Conservation (phyloP, 2,113 vertebrate genomes). For the Passerina amoena region DNA sequence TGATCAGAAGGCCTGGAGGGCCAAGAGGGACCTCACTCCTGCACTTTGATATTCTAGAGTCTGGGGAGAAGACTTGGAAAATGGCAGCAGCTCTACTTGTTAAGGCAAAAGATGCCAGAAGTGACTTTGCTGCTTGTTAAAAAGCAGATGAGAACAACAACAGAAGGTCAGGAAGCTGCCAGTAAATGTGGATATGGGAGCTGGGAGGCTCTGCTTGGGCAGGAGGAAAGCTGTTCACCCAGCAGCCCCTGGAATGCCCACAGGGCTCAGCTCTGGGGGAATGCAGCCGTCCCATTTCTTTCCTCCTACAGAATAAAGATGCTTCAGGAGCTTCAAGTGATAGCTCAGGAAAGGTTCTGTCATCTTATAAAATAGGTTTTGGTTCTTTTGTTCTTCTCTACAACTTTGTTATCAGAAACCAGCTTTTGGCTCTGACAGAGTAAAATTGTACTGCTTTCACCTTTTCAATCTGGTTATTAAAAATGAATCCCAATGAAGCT, state of each 20-base stretch:
- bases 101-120: neutral
- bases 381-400: neutral
- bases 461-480: constrained; percentile 17
- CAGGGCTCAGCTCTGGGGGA: neutral
- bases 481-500: constrained; percentile 13
- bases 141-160: neutral
- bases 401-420: neutral
- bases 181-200: neutral
- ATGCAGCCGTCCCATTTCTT: neutral
- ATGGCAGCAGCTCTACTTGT: neutral
- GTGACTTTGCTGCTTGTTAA: neutral
- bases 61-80: neutral
- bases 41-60: neutral
- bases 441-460: constrained; percentile 3
- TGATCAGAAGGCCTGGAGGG: neutral
- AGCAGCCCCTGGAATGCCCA: neutral
- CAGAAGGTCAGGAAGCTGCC: neutral
- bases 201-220: neutral
- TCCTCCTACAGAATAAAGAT: neutral
- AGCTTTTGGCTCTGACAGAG: neutral
- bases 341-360: neutral
- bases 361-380: neutral
- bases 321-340: neutral
- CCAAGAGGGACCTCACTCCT: neutral
- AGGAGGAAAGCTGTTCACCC: neutral